Percentiles rank a stretch among this genome's conserved stretches.
phyloP scores from a whole-genome alignment of 2,113 vertebrate genomes.

The Psittacus erithacus region DNA sequence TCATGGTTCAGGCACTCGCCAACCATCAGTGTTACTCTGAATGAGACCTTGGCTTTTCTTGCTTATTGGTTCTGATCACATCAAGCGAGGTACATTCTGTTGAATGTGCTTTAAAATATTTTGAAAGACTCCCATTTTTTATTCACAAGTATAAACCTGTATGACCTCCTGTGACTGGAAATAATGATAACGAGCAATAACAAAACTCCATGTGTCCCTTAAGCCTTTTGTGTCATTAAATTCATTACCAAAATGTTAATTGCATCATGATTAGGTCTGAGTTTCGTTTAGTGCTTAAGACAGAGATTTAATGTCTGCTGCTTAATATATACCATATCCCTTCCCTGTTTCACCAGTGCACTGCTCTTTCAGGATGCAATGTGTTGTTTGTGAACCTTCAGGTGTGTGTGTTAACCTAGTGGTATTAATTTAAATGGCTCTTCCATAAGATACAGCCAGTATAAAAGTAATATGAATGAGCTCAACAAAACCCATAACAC shows the following conservation, averaged over 20 bases:
- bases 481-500: background rate
- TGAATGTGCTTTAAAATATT: background rate
- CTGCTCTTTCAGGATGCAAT: background rate
- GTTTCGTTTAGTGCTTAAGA: background rate
- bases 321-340: background rate
- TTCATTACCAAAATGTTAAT: background rate
- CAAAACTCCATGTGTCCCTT: background rate
- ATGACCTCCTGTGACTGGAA: background rate
- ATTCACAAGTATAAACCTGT: background rate
- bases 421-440: background rate
- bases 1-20: background rate
- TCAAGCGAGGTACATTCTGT: background rate
- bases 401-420: background rate
- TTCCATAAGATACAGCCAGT: background rate
- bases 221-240: background rate
- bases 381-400: background rate
- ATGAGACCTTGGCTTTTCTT: background rate
- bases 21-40: fast-evolving
- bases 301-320: background rate
- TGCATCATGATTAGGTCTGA: background rate
- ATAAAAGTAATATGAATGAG: background rate
- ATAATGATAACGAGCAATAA: background rate
- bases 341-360: background rate
- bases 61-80: background rate
- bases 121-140: background rate